phyloP scores from a whole-genome alignment of 2,797 vertebrate species.

The Todus mexicanus region DNA sequence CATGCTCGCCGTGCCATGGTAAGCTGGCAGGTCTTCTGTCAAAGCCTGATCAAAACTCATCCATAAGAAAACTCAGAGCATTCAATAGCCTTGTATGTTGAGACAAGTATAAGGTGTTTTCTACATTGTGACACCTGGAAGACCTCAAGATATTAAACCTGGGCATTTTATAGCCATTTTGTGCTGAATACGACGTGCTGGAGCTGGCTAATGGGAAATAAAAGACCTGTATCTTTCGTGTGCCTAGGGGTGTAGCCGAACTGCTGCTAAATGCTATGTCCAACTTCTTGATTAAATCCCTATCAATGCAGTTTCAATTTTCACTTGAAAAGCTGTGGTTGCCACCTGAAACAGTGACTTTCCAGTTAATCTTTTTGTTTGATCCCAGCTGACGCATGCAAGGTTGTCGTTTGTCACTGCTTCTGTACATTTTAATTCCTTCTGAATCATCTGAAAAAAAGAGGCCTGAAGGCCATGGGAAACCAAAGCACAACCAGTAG shows the following conservation, averaged over 20 bases:
- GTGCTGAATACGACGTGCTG: background rate
- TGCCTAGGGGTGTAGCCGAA: background rate
- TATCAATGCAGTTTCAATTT: background rate
- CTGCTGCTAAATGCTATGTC: background rate
- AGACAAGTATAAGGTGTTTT: background rate
- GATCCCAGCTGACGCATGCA: background rate
- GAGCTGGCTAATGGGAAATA: background rate
- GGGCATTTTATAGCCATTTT: background rate
- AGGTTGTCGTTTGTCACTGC: background rate
- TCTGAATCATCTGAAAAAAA: background rate
- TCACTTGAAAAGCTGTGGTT: background rate
- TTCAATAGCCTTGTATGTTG: background rate
- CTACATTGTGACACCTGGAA: background rate
- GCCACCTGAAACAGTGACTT: background rate
- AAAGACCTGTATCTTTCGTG: background rate
- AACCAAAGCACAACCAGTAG: background rate
- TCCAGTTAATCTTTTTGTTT: background rate
- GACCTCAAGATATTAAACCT: background rate
- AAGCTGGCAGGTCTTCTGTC: background rate
- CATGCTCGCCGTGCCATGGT: accelerated
- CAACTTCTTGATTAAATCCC: background rate
- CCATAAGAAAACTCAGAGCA: background rate
- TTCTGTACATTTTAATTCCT: background rate
- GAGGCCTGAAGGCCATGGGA: background rate
- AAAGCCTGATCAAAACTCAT: background rate